Evolutionary conservation across 2,113 vertebrate genomes (phyloP), one percentile per base, ranked within the genome.

Genomic region (Paraplagusia blochii): DNA sequence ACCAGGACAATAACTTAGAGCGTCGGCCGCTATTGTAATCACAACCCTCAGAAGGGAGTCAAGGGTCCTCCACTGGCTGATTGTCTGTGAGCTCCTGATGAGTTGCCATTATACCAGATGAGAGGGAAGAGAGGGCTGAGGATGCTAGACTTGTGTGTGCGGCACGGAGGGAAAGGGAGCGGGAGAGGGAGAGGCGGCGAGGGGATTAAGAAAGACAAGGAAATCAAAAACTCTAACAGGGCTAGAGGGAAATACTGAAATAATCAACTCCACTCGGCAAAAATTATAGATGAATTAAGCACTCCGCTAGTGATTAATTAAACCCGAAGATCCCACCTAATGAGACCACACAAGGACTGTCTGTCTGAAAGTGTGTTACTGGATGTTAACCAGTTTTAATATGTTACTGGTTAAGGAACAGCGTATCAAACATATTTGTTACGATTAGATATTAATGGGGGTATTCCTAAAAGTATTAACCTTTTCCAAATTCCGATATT

Each of bases 241-340:
- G 77, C 81, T 75, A 80, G 55, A 66, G 74, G 80, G 79, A 73
- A 74, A 76, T 65, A 48, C 73, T 70, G 66, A 67, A 83, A 77
- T 81, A 80, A 88, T 87, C 75, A 88, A 72, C 76, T 79, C 72
- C 73, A 81, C 76, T 89, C 65, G 47, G 63, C 69, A 53, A 61
- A 87, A 88, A 88, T 87, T 71, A 87, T 49, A 84, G 83, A 80
- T 69, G 74, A 84, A 89, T 89, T 82, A 85, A 81, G 61, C 74
- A 69, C 71, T 81, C 63, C 62, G 80, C 72, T 70, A 77, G 86
- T 79, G 79, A 85, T 84, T 83, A 85, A 89, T 88, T 83, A 85
- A 84, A 76, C 54, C 47, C 63, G 74, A 72, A 76, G 65, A 82
- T 74, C 70, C 66, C 66, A 73, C 62, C 66, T 83, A 87, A 89